Conservation (phyloP, 2,113 vertebrate species). For the Cololabis saira region DNA sequence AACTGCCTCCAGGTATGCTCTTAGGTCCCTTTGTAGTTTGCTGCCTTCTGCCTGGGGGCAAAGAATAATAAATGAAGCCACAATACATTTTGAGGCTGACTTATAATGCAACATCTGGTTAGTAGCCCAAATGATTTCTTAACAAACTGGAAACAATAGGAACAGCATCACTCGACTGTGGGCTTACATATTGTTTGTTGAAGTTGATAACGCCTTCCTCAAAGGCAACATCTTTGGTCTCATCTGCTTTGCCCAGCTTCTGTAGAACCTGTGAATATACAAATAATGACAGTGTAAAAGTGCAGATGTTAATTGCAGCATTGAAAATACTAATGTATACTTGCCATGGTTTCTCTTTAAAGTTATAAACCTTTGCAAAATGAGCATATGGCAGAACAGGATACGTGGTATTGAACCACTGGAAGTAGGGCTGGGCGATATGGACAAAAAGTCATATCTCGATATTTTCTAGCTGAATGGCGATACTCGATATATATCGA, state of each 20-base stretch:
- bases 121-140: background rate
- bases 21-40: slow-evolving; percentile 94
- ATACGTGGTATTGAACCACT: background rate
- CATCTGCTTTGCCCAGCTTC: slow-evolving; percentile 98
- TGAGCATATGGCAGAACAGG: background rate
- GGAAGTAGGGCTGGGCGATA: too few relatives aligned
- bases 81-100: background rate
- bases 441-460: too few relatives aligned
- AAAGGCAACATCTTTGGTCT: slow-evolving; percentile 96
- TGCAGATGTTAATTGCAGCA: background rate
- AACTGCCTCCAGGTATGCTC: slow-evolving; percentile 92
- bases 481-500: too few relatives aligned
- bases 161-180: background rate
- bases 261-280: slow-evolving; percentile 89
- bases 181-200: slow-evolving; percentile 93
- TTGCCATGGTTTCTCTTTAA: background rate
- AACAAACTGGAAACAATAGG: background rate
- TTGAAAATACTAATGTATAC: too few relatives aligned
- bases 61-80: slow-evolving; percentile 10
- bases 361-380: background rate
- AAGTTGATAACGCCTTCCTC: slow-evolving; percentile 98
- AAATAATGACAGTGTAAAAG: background rate
- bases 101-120: background rate
- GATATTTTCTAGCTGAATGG: too few relatives aligned
- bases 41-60: slow-evolving; percentile 87